phyloP scores from a whole-genome alignment of 2,888 invertebrate genomes.

The Troides aeacus region DNA sequence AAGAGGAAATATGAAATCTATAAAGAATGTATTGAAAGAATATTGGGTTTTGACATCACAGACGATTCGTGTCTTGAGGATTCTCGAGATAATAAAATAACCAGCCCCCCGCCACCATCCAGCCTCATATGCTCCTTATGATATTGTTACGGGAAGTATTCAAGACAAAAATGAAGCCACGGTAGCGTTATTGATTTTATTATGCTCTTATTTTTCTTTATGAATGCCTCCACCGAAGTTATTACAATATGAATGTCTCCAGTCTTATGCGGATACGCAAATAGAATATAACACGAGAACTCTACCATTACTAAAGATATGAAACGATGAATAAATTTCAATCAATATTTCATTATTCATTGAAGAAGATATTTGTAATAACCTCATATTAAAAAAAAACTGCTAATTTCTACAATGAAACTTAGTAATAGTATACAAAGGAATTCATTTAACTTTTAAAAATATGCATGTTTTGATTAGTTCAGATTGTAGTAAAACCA shows the following conservation, averaged over 20 bases:
- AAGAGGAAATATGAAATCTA: conserved; percentile 65
- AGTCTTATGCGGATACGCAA: not conserved
- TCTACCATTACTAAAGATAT: not conserved
- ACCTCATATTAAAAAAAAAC: too few relatives aligned
- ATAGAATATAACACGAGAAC: not conserved
- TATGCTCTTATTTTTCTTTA: conserved; percentile 12
- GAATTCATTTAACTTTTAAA: too few relatives aligned
- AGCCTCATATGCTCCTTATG: conserved; percentile 34
- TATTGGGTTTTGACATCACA: conserved; percentile 73
- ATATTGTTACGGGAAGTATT: conserved; percentile 27
- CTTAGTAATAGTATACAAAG: too few relatives aligned
- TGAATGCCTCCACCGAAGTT: conserved; percentile 19
- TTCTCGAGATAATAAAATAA: conserved; percentile 68
- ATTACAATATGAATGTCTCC: conserved; percentile 5
- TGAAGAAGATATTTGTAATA: too few relatives aligned
- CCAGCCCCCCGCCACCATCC: conserved; percentile 41
- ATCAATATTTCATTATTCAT: too few relatives aligned
- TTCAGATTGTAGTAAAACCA: too few relatives aligned
- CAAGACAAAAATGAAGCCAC: conserved; percentile 20
- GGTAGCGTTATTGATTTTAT: conserved; percentile 26
- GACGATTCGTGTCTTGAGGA: conserved; percentile 59
- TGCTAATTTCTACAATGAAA: too few relatives aligned
- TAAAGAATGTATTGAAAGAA: conserved; percentile 65
- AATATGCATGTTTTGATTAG: too few relatives aligned
- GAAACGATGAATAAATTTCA: not conserved